These are phyloP conservation scores for Silvanus unidentatus DNA, from an alignment of 2,888 invertebrate genomes.

Conservation along the genomic window DNA sequence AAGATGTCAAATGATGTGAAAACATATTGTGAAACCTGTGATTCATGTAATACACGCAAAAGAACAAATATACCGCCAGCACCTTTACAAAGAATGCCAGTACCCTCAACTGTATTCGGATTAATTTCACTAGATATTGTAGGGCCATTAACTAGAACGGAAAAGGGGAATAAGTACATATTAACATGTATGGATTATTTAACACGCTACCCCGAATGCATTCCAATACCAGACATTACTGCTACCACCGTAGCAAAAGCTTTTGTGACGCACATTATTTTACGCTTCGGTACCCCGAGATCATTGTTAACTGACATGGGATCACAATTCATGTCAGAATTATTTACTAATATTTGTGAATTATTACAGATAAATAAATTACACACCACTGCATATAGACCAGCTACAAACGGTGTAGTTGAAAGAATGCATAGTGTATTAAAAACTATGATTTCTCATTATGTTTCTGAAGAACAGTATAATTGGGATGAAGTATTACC, in stretches of 20 bases:
- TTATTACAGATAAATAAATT: conserved; percentile 23
- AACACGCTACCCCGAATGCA: conserved; percentile 18
- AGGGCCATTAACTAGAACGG: conserved; percentile 19
- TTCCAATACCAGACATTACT: conserved; percentile 15
- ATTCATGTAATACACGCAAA: conserved; percentile 19
- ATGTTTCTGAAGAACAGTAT: conserved; percentile 18
- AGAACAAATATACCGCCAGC: background rate
- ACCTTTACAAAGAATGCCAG: conserved; percentile 2
- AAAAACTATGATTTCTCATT: conserved; percentile 28
- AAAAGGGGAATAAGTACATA: conserved; percentile 18
- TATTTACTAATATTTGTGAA: conserved; percentile 25
- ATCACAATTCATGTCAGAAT: conserved; percentile 23
- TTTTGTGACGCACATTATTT: conserved; percentile 16
- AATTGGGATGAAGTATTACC: conserved; percentile 32
- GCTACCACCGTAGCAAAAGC: conserved; percentile 16
- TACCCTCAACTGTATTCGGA: conserved; percentile 14
- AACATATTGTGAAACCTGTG: conserved; percentile 15
- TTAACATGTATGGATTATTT: conserved; percentile 22
- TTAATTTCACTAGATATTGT: conserved; percentile 21
- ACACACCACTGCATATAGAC: conserved; percentile 28
- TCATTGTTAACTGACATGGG: conserved; percentile 30
- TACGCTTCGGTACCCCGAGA: conserved; percentile 18
- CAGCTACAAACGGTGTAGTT: conserved; percentile 30
- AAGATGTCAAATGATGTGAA: conserved; percentile 17
- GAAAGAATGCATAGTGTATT: conserved; percentile 31